These are phyloP conservation scores for Sphyrna mokarran DNA, from an alignment of 2,113 vertebrate species.

Conservation along the genomic window DNA sequence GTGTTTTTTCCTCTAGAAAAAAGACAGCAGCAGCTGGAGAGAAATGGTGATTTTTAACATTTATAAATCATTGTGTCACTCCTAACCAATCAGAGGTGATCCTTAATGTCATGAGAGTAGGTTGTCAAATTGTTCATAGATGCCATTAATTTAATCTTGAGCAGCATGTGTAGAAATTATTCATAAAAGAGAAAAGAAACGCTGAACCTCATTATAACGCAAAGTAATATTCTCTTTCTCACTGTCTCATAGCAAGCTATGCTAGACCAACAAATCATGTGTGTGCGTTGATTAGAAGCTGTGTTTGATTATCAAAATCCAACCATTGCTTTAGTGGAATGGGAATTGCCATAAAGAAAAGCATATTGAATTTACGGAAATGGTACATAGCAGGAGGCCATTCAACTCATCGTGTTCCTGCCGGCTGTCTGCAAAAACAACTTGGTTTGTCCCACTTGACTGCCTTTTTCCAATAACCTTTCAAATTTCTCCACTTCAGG, in stretches of 20 bases:
- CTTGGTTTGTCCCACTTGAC: background rate
- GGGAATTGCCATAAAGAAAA: background rate
- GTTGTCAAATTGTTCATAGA: constrained; percentile 19
- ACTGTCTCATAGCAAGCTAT: background rate
- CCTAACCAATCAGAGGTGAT: constrained; percentile 3
- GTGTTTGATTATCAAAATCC: background rate
- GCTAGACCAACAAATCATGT: background rate
- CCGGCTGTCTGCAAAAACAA: background rate
- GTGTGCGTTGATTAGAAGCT: background rate
- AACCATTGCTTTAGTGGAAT: background rate
- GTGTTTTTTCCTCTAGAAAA: background rate
- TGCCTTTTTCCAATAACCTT: background rate
- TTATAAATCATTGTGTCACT: constrained; percentile 15
- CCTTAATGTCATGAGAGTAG: background rate
- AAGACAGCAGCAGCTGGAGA: background rate
- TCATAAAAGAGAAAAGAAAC: background rate
- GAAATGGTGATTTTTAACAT: background rate
- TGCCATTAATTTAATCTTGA: constrained; percentile 22
- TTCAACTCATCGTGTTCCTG: background rate
- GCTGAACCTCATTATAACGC: background rate
- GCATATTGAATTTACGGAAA: background rate
- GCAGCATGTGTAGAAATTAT: background rate
- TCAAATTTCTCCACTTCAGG: too few relatives aligned
- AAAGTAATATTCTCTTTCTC: background rate
- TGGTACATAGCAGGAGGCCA: background rate